Percentiles rank a stretch among this genome's conserved stretches.
These are phyloP conservation scores for Apaloderma vittatum DNA, from an alignment of 2,113 vertebrate species.

Conservation along the genomic window DNA sequence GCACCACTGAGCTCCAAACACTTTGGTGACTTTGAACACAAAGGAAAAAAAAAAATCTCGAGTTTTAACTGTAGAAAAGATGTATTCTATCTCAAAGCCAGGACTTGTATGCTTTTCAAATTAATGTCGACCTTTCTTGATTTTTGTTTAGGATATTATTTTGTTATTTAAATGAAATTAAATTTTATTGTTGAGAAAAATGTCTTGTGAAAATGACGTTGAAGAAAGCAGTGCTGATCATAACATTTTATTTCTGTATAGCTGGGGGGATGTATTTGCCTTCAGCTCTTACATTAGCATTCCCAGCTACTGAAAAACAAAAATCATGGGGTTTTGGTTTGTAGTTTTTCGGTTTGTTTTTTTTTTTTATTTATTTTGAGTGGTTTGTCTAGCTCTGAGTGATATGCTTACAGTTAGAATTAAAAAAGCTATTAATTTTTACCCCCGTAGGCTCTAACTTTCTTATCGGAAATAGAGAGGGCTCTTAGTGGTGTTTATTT, in stretches of 20 bases:
- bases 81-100: background rate
- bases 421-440: conserved; percentile 65
- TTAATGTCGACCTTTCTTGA: background rate
- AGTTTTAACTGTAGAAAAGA: background rate
- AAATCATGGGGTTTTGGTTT: conserved; percentile 25
- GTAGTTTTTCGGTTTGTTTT: background rate
- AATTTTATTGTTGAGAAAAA: conserved; percentile 32
- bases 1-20: background rate
- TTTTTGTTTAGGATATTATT: background rate
- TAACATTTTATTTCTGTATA: conserved; percentile 19
- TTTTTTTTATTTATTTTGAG: background rate
- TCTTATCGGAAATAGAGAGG: conserved; percentile 3
- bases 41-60: background rate
- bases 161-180: conserved; percentile 57
- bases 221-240: background rate
- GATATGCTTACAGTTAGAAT: conserved; percentile 52
- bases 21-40: background rate
- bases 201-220: conserved; percentile 29
- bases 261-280: conserved; percentile 42
- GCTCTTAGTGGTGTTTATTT: conserved; percentile 5
- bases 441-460: background rate
- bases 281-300: conserved; percentile 64
- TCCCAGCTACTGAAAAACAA: conserved; percentile 24
- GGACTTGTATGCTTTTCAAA: background rate
- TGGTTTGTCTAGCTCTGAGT: conserved; percentile 9